Evolutionary conservation across 2,113 vertebrate species (phyloP), one percentile per base, ranked within the genome.

Genomic region (Gobiocypris rarus): DNA sequence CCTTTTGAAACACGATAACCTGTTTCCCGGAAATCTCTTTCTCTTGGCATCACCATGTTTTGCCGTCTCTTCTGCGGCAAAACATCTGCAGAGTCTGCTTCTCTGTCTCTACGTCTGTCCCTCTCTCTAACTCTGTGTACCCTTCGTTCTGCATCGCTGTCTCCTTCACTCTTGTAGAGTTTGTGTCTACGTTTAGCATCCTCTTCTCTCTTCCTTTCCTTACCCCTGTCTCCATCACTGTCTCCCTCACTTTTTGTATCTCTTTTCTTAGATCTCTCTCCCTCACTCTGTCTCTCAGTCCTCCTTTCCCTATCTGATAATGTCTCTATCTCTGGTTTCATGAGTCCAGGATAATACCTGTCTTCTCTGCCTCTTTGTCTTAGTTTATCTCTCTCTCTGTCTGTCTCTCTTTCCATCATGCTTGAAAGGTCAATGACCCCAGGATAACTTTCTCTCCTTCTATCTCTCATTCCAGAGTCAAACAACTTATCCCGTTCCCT

Each of bases 171-270:
- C 65, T 75, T 91, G 76, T 92, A 93, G 14, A 91, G 85, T 54
- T 90, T 86, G 81, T 88, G 76, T 28, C 38, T 80, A 19, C 28
- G 10, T 82, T 86, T 86, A 10, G 69, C 75, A 75, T 86, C 83
- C 26, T 73, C 84, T 31, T 86, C 76, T 54, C 76, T 90, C 31
- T 19, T 78, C 58, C 19, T 83, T n/a, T 91, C 87, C 56, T 69
- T 90, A 75, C 48, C 87, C 14, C 7, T 65, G 17, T 89, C 91
- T 43, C 87, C 92, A 41, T 91, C 92, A 10, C 80, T 85, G 76
- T 94, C 92, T 61, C 92, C 92, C 61, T 94, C 93, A 31, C 92
- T 94, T 76, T 85, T 92, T 31, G 87, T 90, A 48, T 91, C 88
- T 79, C 91, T 90, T 65, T 31, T 84, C 58, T 83, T 85, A 7